These are phyloP conservation scores for Sminthurinus aureus DNA, from an alignment of 2,888 invertebrate species.

Conservation along the genomic window DNA sequence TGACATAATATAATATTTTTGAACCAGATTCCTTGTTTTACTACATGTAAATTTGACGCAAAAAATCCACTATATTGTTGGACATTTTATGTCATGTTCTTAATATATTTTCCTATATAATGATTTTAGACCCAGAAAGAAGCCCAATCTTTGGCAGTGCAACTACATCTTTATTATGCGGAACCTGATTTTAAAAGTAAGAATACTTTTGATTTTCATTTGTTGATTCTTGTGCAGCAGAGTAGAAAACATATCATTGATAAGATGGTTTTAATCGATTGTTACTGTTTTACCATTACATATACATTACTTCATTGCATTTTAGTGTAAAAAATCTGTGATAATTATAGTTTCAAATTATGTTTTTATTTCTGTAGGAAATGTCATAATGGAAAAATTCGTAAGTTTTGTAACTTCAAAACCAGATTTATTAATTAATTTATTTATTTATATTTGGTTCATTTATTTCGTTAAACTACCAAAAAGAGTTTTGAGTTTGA, in stretches of 20 bases:
- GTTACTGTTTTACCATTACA: background rate
- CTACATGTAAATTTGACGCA: too few relatives aligned
- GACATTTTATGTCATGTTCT: too few relatives aligned
- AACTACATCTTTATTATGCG: slow-evolving; percentile 83
- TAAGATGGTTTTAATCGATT: background rate
- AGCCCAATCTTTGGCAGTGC: slow-evolving; percentile 85
- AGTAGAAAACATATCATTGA: background rate
- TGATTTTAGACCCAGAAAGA: slow-evolving; percentile 70
- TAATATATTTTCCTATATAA: slow-evolving; percentile 35
- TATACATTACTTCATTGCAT: background rate
- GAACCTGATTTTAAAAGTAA: slow-evolving; percentile 71
- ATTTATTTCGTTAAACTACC: too few relatives aligned
- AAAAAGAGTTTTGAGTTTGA: too few relatives aligned
- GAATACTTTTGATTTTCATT: background rate
- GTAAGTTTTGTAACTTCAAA: slow-evolving; percentile 62
- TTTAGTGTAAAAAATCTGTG: too few relatives aligned
- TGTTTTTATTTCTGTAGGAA: slow-evolving; percentile 32
- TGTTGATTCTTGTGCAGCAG: background rate
- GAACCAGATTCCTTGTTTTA: slow-evolving; percentile 5
- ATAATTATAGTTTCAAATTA: background rate
- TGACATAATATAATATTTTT: background rate
- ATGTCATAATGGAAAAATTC: slow-evolving; percentile 73
- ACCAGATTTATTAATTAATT: too few relatives aligned
- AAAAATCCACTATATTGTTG: background rate
- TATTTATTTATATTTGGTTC: too few relatives aligned